phyloP scores from a whole-genome alignment of 2,888 invertebrate species.

The Drosophila fulvimacula region DNA sequence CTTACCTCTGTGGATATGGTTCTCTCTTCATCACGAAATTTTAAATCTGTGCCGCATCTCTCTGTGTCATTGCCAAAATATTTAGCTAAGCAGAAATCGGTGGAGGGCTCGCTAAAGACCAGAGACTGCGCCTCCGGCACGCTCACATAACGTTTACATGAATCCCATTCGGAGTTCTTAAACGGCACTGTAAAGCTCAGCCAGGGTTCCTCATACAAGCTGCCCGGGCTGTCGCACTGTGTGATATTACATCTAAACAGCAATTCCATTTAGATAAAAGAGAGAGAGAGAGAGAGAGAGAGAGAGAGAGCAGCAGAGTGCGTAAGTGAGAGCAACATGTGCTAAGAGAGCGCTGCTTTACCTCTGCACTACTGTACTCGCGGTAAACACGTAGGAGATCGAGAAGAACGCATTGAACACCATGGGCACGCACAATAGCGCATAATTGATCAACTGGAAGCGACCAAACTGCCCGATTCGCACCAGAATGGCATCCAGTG shows the following conservation, averaged over 20 bases:
- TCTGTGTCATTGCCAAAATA: slow-evolving; percentile 81
- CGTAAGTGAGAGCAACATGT: background rate
- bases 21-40: slow-evolving; percentile 77
- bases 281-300: background rate
- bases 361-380: slow-evolving; percentile 90
- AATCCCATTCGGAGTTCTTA: slow-evolving; percentile 61
- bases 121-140: background rate
- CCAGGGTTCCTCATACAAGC: slow-evolving; percentile 85
- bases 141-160: slow-evolving; percentile 67
- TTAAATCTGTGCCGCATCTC: slow-evolving; percentile 73
- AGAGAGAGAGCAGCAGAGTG: background rate
- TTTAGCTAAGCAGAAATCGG: slow-evolving; percentile 82
- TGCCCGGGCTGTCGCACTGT: slow-evolving; percentile 81
- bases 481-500: slow-evolving; percentile 76
- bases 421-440: slow-evolving; percentile 87
- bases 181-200: slow-evolving; percentile 84
- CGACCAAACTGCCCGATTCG: slow-evolving; percentile 87
- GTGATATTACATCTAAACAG: slow-evolving; percentile 82
- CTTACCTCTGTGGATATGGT: slow-evolving; percentile 82
- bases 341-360: slow-evolving; percentile 75
- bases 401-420: slow-evolving; percentile 88
- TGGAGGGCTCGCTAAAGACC: slow-evolving; percentile 37
- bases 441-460: slow-evolving; percentile 87
- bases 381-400: slow-evolving; percentile 89
- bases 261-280: background rate